Percentiles rank a stretch among this genome's conserved stretches.
These are phyloP conservation scores for Mus spretus DNA, from an alignment of 2,797 vertebrate genomes.

Conservation along the genomic window DNA sequence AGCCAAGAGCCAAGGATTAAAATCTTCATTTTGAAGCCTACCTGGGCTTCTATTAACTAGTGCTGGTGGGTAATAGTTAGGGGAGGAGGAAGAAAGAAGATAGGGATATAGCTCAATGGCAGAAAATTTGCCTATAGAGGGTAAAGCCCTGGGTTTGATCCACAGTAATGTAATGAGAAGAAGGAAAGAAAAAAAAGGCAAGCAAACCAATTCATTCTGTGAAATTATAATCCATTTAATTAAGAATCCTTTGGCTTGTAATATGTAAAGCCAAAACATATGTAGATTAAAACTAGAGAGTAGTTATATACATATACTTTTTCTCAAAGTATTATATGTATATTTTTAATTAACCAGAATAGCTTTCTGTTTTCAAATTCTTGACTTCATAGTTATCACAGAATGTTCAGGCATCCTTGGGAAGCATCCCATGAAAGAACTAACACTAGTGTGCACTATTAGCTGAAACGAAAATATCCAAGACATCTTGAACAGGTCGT, in stretches of 20 bases:
- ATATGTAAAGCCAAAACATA: constrained; percentile 25
- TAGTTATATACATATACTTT: not conserved
- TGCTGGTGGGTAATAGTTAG: no score
- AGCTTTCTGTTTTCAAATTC: not conserved
- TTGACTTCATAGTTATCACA: not conserved
- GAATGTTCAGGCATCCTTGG: not conserved
- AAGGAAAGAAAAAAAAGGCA: not conserved
- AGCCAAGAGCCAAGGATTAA: not conserved
- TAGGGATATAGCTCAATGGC: not conserved
- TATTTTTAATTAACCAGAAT: not conserved
- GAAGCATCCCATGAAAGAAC: not conserved
- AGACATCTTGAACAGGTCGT: no score
- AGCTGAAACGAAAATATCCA: not conserved
- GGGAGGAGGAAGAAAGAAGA: not conserved
- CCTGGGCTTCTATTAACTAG: not conserved
- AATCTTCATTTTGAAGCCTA: not conserved
- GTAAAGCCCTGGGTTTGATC: not conserved
- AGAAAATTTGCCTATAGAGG: no score
- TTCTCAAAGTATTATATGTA: not conserved
- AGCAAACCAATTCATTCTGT: not conserved
- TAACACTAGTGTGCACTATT: not conserved
- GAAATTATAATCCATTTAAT: constrained; percentile 11
- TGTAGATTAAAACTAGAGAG: not conserved
- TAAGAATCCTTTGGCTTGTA: not conserved
- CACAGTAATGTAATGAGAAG: not conserved